These are phyloP conservation scores for Heliothis virescens DNA, from an alignment of 1,140 invertebrate genomes.

Conservation along the genomic window DNA sequence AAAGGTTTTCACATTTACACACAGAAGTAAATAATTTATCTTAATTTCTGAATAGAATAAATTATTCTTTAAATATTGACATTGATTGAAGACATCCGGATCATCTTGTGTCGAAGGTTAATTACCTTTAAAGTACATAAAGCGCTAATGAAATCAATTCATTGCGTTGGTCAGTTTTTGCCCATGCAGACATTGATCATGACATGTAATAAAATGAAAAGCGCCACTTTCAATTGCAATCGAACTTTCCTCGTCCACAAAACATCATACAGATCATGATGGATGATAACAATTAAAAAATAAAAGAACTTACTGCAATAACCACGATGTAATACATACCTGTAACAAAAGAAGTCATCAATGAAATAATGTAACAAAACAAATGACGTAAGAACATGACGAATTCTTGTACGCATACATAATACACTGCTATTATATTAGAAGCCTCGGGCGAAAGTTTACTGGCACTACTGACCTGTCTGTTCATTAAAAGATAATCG, in stretches of 20 bases:
- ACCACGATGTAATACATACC: slow-evolving; percentile 59
- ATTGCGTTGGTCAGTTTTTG: neutral
- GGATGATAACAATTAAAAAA: slow-evolving; percentile 1
- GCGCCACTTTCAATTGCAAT: no score
- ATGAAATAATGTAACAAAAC: slow-evolving; percentile 51
- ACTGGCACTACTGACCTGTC: slow-evolving; percentile 69
- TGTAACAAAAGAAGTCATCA: slow-evolving; percentile 62
- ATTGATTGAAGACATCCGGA: slow-evolving; percentile 10
- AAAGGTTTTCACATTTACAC: neutral
- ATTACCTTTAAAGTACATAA: slow-evolving; percentile 1
- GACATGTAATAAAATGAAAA: neutral
- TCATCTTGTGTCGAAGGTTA: slow-evolving; percentile 3
- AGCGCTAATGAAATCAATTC: neutral
- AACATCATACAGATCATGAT: slow-evolving; percentile 10
- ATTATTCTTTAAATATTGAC: slow-evolving; percentile 1
- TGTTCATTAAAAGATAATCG: slow-evolving; percentile 80
- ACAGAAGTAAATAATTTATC: neutral
- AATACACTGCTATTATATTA: slow-evolving; percentile 63
- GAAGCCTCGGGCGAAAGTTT: slow-evolving; percentile 70
- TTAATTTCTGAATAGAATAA: neutral
- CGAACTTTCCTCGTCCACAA: slow-evolving; percentile 10
- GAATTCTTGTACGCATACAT: slow-evolving; percentile 58
- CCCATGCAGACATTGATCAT: neutral
- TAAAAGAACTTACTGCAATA: neutral
- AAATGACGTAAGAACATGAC: slow-evolving; percentile 63